Percentiles rank a stretch among this genome's conserved stretches.
Conservation (phyloP, 2,888 invertebrate genomes). For the Electrophaes corylata region DNA sequence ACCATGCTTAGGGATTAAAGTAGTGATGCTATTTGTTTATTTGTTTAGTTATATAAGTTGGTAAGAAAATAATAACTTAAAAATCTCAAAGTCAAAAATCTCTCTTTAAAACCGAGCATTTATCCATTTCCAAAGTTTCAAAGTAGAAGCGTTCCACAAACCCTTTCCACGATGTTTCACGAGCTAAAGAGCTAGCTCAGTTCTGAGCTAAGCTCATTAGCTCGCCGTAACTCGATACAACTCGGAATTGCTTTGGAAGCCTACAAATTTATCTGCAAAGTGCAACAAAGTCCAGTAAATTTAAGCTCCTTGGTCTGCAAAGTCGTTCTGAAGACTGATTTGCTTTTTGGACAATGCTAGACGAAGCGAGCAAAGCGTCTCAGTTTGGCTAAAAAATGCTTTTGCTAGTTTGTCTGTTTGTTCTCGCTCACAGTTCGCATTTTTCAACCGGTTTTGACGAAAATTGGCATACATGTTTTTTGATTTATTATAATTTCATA, state of each 20-base stretch:
- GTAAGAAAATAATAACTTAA: too few relatives aligned
- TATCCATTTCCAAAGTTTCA: not conserved
- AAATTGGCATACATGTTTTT: too few relatives aligned
- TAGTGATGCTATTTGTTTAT: too few relatives aligned
- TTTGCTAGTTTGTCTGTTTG: too few relatives aligned
- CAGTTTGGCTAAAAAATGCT: too few relatives aligned
- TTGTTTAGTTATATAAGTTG: too few relatives aligned
- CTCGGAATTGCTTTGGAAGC: not conserved
- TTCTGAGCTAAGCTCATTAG: slow-evolving; percentile 3
- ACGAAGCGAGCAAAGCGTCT: too few relatives aligned
- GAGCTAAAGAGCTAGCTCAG: slow-evolving; percentile 4
- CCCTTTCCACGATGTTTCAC: not conserved
- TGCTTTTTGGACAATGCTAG: not conserved
- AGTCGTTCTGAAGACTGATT: too few relatives aligned
- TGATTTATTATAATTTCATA: too few relatives aligned
- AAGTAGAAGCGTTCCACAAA: not conserved
- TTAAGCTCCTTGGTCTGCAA: not conserved
- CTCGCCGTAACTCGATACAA: slow-evolving; percentile 2
- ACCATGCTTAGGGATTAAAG: too few relatives aligned
- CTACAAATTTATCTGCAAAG: not conserved
- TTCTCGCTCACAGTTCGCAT: too few relatives aligned
- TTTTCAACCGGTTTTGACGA: too few relatives aligned
- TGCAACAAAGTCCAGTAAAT: not conserved
- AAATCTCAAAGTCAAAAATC: not conserved
- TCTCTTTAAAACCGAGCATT: not conserved